phyloP scores from a whole-genome alignment of 2,888 invertebrate genomes.

The Mechanitis mazaeus region DNA sequence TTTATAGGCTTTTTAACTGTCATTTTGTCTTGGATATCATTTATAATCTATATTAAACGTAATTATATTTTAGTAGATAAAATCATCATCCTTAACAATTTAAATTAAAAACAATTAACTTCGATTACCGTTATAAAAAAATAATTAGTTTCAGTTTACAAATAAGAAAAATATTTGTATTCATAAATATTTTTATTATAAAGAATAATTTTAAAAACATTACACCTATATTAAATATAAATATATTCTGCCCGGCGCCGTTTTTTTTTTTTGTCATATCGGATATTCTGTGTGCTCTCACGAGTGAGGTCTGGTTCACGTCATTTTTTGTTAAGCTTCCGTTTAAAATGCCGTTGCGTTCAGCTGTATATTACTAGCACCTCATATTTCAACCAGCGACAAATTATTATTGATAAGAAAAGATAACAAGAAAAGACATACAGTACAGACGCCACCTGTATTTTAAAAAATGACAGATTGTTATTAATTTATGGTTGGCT shows the following conservation, averaged over 20 bases:
- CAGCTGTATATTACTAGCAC: constrained; percentile 18
- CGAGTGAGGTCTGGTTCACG: constrained; percentile 28
- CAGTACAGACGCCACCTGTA: not conserved
- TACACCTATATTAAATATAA: too few relatives aligned
- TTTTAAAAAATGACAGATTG: not conserved
- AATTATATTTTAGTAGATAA: not conserved
- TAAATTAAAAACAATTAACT: too few relatives aligned
- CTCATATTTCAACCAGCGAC: constrained; percentile 18
- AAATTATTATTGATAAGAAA: constrained; percentile 14
- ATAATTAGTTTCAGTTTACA: too few relatives aligned
- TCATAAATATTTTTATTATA: not conserved
- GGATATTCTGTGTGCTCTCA: constrained; percentile 29
- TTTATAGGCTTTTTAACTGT: not conserved
- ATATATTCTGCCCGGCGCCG: constrained; percentile 4
- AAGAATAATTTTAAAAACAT: too few relatives aligned
- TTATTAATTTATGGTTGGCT: not conserved
- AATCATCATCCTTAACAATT: too few relatives aligned
- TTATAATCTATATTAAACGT: not conserved
- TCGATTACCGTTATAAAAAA: too few relatives aligned
- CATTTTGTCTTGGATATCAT: not conserved
- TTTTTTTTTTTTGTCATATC: constrained; percentile 22
- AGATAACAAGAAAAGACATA: constrained; percentile 1
- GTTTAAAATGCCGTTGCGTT: constrained; percentile 22
- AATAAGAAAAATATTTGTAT: too few relatives aligned
- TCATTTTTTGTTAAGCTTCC: constrained; percentile 30